Conservation (phyloP, 2,113 vertebrate genomes). For the Amazona guildingii region DNA sequence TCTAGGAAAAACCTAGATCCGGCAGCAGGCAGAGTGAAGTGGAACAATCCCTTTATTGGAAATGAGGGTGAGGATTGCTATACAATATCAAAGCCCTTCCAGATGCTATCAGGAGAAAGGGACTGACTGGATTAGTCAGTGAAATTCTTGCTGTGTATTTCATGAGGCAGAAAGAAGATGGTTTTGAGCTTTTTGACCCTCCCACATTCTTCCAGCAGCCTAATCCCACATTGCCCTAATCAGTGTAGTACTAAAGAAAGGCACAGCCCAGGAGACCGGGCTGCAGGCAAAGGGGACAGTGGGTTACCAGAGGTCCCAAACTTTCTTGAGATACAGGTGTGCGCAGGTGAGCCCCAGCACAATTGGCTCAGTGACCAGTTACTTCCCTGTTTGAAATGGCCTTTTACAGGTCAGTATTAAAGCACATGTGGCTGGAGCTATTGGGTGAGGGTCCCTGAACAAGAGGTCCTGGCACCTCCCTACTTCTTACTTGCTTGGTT, state of each 20-base stretch:
- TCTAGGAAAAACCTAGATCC: neutral
- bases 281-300: neutral
- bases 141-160: neutral
- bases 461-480: neutral
- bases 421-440: fast-evolving
- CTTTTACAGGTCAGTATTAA: neutral
- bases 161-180: neutral
- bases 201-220: neutral
- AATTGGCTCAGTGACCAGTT: fast-evolving
- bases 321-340: fast-evolving
- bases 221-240: neutral
- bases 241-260: neutral
- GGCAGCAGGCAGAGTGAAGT: neutral
- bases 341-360: neutral
- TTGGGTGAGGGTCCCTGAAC: neutral
- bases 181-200: neutral
- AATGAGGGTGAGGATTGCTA: neutral
- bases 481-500: neutral
- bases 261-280: neutral
- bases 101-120: neutral
- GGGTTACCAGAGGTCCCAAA: neutral
- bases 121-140: neutral
- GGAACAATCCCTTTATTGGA: neutral
- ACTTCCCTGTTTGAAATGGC: neutral
- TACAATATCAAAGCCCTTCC: neutral